Percentiles rank a stretch among this genome's conserved stretches.
phyloP scores from a whole-genome alignment of 2,888 invertebrate species.

The Strigamia transsilvanica region DNA sequence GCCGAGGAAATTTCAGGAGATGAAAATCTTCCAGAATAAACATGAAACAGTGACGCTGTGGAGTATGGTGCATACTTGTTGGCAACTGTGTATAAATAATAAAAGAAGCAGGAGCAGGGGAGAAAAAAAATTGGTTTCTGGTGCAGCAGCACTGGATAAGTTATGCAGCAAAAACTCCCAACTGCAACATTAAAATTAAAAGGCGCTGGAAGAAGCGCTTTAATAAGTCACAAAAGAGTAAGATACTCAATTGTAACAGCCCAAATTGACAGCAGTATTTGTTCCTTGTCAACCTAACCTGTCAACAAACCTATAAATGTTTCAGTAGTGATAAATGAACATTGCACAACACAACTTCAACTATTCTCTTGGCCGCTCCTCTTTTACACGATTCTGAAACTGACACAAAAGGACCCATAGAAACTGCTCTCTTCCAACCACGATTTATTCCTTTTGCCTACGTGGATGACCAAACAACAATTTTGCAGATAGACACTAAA shows the following conservation, averaged over 20 bases:
- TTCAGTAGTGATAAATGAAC: conserved; percentile 27
- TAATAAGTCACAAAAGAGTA: not conserved
- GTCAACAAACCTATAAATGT: conserved; percentile 28
- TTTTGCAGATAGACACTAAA: conserved; percentile 34
- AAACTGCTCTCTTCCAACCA: not conserved
- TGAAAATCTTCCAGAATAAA: too few species aligned
- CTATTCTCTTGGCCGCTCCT: not conserved
- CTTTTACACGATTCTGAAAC: not conserved
- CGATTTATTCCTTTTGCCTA: conserved; percentile 28
- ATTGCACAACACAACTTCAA: not conserved
- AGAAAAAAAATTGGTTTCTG: too few species aligned
- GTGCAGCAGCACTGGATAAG: too few species aligned
- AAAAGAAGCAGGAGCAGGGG: too few species aligned
- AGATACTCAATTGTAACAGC: not conserved
- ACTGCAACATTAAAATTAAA: not conserved
- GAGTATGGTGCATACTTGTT: too few species aligned
- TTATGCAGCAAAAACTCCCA: not conserved
- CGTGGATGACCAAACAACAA: conserved; percentile 30
- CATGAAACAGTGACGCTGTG: too few species aligned
- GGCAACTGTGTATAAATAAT: too few species aligned
- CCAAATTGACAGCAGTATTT: conserved; percentile 26
- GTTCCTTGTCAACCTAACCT: conserved; percentile 10
- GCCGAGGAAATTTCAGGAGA: too few species aligned
- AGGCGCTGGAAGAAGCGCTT: not conserved
- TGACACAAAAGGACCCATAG: not conserved